Evolutionary conservation across 1,140 invertebrate genomes (phyloP).

Genomic region (Pteromalus puparum): DNA sequence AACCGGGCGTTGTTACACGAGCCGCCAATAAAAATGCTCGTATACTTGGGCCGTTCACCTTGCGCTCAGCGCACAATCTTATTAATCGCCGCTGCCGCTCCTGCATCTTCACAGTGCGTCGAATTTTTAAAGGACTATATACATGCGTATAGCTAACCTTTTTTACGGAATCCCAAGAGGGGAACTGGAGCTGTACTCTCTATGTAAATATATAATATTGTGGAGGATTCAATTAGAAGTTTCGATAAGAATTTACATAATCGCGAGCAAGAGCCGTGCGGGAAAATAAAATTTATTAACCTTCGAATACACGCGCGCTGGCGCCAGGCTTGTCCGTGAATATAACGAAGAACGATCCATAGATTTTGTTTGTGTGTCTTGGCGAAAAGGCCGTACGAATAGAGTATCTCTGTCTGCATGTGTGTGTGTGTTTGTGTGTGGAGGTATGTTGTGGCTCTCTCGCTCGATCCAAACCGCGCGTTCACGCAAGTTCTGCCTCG

Average conservation of each 20-base stretch:
- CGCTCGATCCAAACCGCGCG: background rate
- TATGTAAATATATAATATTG: background rate
- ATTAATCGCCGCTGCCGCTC: background rate
- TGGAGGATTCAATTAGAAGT: background rate
- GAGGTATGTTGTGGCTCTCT: too few relatives aligned
- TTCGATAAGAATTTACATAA: constrained; percentile 5
- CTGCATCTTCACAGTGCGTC: too few relatives aligned
- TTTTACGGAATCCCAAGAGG: too few relatives aligned
- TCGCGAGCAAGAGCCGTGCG: too few relatives aligned
- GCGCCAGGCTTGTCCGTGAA: too few relatives aligned
- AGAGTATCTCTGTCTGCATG: too few relatives aligned
- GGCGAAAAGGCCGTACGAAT: background rate
- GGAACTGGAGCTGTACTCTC: background rate
- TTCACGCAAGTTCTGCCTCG: background rate
- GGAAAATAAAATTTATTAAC: background rate
- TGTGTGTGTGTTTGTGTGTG: too few relatives aligned
- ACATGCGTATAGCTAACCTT: too few relatives aligned
- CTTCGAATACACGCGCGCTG: background rate
- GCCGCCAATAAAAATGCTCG: too few relatives aligned
- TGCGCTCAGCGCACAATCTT: too few relatives aligned
- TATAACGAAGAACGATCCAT: background rate
- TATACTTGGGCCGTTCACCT: background rate
- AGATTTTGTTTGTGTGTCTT: background rate
- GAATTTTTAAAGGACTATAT: background rate
- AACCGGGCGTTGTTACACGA: background rate